A percentile compares a stretch with the other conserved stretches of the same genome.
phyloP scores from a whole-genome alignment of 2,888 invertebrate genomes.

The Invenusta paracnida region DNA sequence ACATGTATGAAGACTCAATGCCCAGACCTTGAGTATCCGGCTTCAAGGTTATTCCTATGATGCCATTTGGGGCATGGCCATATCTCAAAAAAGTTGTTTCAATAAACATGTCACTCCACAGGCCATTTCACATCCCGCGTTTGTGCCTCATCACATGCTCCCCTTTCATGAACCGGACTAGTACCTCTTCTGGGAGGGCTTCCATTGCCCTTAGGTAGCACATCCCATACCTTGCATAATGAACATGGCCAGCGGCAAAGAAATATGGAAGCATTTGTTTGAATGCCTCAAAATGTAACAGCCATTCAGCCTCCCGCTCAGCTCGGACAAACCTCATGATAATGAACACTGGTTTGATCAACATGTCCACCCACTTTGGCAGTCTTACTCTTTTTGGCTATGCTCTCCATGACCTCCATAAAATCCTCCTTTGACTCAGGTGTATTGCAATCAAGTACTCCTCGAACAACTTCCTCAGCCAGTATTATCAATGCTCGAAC shows the following conservation, averaged over 20 bases:
- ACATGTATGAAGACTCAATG: slow-evolving; percentile 29
- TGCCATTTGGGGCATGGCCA: slow-evolving; percentile 22
- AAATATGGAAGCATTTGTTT: background rate
- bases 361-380: background rate
- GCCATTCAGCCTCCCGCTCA: background rate
- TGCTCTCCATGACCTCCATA: background rate
- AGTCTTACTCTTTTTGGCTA: background rate
- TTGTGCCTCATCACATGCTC: slow-evolving; percentile 21
- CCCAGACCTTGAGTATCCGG: slow-evolving; percentile 26
- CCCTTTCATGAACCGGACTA: slow-evolving; percentile 24
- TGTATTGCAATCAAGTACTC: background rate
- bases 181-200: slow-evolving; percentile 29
- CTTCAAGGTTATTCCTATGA: slow-evolving; percentile 29
- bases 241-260: background rate
- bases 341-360: background rate
- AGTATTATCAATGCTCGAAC: no score
- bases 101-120: slow-evolving; percentile 26
- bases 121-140: slow-evolving; percentile 16
- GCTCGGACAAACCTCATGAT: background rate
- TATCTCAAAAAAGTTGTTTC: slow-evolving; percentile 26
- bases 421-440: background rate
- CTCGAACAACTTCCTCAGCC: background rate
- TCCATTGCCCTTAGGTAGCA: slow-evolving; percentile 27
- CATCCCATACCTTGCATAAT: slow-evolving; percentile 18
- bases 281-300: background rate